Evolutionary conservation across 2,888 invertebrate species (phyloP).

Genomic region (Dromius quadrimaculatus): DNA sequence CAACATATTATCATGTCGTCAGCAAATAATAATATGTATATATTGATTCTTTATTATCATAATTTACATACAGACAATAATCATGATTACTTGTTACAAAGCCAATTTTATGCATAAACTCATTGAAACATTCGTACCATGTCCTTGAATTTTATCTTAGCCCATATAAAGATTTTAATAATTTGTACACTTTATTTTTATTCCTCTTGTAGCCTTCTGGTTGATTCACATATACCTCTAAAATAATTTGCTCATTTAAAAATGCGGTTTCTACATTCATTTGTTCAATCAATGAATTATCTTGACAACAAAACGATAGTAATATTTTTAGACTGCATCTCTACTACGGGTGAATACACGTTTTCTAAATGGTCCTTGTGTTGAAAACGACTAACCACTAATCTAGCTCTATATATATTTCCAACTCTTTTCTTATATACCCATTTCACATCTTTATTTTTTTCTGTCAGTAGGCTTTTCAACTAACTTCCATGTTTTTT

Average conservation of each 20-base stretch:
- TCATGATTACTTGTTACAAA: slow-evolving; percentile 48
- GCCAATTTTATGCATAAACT: slow-evolving; percentile 52
- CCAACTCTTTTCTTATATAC: not conserved
- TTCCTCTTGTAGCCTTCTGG: slow-evolving; percentile 52
- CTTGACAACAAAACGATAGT: slow-evolving; percentile 48
- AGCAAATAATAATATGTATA: slow-evolving; percentile 44
- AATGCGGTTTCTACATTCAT: slow-evolving; percentile 55
- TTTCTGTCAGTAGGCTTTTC: slow-evolving; percentile 36
- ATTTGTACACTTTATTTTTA: slow-evolving; percentile 51
- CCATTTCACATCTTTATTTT: not conserved
- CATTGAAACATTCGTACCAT: slow-evolving; percentile 56
- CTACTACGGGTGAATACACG: slow-evolving; percentile 40
- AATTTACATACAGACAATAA: slow-evolving; percentile 43
- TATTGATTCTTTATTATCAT: slow-evolving; percentile 4
- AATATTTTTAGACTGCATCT: slow-evolving; percentile 40
- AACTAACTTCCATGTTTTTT: slow-evolving; percentile 13
- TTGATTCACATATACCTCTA: slow-evolving; percentile 54
- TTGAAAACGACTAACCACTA: slow-evolving; percentile 45
- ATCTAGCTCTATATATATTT: slow-evolving; percentile 36
- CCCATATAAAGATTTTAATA: slow-evolving; percentile 55
- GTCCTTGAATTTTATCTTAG: slow-evolving; percentile 55
- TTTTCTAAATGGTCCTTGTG: slow-evolving; percentile 15
- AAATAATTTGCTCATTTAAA: slow-evolving; percentile 50
- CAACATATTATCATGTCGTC: slow-evolving; percentile 43
- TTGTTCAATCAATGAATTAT: slow-evolving; percentile 52